These are phyloP conservation scores for Globodera ellingtonae DNA, from an alignment of 1,140 invertebrate genomes.

Conservation along the genomic window DNA sequence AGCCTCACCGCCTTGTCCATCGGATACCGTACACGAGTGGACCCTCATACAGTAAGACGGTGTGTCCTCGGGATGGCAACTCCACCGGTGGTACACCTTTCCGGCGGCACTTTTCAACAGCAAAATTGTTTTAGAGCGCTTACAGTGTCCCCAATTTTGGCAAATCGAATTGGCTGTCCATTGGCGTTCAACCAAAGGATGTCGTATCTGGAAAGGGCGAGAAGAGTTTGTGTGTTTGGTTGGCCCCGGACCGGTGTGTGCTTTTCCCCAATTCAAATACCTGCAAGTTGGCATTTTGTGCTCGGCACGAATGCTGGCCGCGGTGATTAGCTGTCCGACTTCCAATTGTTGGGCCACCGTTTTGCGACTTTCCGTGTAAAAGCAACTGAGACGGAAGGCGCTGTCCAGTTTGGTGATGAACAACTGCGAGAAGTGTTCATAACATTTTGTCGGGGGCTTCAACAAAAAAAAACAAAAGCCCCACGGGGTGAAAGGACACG, in stretches of 20 bases:
- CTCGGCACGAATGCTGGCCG: slow-evolving; percentile 42
- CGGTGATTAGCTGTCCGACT: slow-evolving; percentile 54
- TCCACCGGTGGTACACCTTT: slow-evolving; percentile 35
- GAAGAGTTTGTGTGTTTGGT: no score
- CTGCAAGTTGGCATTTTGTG: slow-evolving; percentile 51
- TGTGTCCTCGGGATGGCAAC: slow-evolving; percentile 34
- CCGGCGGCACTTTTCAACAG: background rate
- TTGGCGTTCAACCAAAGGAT: slow-evolving; percentile 52
- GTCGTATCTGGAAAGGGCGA: slow-evolving; percentile 49
- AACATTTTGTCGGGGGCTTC: background rate
- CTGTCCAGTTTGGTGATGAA: slow-evolving; percentile 64
- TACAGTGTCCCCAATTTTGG: slow-evolving; percentile 60
- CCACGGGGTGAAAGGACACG: slow-evolving; percentile 62
- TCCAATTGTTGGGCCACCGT: slow-evolving; percentile 56
- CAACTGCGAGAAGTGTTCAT: slow-evolving; percentile 42
- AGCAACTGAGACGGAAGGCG: slow-evolving; percentile 60
- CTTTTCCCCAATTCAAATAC: slow-evolving; percentile 17
- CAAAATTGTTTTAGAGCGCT: background rate
- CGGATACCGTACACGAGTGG: slow-evolving; percentile 56
- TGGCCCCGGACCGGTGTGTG: no score
- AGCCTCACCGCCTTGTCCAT: slow-evolving; percentile 61
- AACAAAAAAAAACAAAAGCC: background rate
- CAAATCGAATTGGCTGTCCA: slow-evolving; percentile 58
- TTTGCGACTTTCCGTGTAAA: slow-evolving; percentile 58
- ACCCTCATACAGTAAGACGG: slow-evolving; percentile 63